phyloP scores from a whole-genome alignment of 1,140 invertebrate genomes.

The Calliphora vicina region DNA sequence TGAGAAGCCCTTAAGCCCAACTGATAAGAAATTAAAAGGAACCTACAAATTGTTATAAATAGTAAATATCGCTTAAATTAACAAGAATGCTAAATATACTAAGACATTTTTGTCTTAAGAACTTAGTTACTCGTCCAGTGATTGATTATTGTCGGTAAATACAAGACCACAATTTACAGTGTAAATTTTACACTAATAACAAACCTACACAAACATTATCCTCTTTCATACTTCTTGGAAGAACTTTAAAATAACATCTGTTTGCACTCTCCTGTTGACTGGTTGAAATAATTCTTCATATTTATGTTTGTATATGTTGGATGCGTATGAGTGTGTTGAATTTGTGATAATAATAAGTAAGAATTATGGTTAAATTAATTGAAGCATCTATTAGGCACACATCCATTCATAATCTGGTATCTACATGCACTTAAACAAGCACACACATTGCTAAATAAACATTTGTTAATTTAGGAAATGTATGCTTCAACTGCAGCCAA shows the following conservation, averaged over 20 bases:
- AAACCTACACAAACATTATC: background rate
- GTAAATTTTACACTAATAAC: too few species aligned
- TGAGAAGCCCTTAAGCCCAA: too few species aligned
- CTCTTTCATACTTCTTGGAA: background rate
- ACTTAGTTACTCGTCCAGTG: too few species aligned
- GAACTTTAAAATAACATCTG: background rate
- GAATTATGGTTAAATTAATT: background rate
- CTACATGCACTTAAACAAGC: background rate
- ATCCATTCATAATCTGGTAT: background rate
- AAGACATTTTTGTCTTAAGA: too few species aligned
- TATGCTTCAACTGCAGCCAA: background rate
- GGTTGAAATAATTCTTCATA: too few species aligned
- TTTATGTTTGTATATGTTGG: too few species aligned
- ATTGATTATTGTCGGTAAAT: too few species aligned
- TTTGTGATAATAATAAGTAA: background rate
- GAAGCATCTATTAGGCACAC: background rate
- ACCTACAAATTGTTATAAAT: too few species aligned
- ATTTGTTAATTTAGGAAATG: background rate
- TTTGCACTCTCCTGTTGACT: background rate
- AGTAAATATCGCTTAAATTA: too few species aligned
- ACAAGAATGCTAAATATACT: too few species aligned
- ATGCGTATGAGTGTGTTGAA: background rate
- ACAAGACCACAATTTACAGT: too few species aligned
- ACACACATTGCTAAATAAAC: background rate
- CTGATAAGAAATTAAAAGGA: too few species aligned